A percentile compares a stretch with the other conserved stretches of the same genome.
Conservation (phyloP, 2,113 vertebrate species). For the Nothocercus nigrocapillus region DNA sequence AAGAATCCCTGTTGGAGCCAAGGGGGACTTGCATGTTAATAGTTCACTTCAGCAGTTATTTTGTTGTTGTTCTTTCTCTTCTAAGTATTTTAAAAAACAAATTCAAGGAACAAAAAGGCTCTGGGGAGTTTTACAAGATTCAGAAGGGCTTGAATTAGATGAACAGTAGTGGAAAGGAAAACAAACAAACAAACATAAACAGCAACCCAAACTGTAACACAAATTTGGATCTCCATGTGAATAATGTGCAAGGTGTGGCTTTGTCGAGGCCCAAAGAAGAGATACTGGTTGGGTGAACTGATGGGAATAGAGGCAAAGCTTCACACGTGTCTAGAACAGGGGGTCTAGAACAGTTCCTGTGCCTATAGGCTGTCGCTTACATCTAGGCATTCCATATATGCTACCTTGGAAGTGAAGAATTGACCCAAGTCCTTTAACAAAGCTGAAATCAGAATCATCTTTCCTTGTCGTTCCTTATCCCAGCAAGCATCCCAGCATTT, state of each 20-base stretch:
- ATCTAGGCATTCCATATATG: not conserved
- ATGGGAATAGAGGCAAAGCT: not conserved
- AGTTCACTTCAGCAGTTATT: not conserved
- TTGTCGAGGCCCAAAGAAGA: not conserved
- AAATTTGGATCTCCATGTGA: not conserved
- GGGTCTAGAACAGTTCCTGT: not conserved
- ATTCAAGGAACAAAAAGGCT: not conserved
- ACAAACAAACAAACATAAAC: no score
- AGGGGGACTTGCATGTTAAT: slow-evolving; percentile 6
- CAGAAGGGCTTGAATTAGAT: slow-evolving; percentile 15
- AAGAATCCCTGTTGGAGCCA: not conserved
- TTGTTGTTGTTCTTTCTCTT: not conserved
- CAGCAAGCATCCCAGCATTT: not conserved
- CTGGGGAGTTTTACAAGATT: not conserved
- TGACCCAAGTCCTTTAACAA: not conserved
- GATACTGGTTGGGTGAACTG: not conserved
- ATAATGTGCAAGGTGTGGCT: no score
- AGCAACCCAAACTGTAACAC: not conserved
- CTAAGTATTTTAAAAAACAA: slow-evolving; percentile 2
- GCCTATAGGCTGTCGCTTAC: not conserved
- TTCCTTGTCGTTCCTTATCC: not conserved
- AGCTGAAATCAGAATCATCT: not conserved
- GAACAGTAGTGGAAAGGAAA: not conserved
- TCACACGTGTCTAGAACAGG: not conserved
- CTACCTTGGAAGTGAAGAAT: not conserved